Base-by-base conservation (phyloP, 2,797 vertebrate species). In the Pipistrellus nathusii region DNA sequence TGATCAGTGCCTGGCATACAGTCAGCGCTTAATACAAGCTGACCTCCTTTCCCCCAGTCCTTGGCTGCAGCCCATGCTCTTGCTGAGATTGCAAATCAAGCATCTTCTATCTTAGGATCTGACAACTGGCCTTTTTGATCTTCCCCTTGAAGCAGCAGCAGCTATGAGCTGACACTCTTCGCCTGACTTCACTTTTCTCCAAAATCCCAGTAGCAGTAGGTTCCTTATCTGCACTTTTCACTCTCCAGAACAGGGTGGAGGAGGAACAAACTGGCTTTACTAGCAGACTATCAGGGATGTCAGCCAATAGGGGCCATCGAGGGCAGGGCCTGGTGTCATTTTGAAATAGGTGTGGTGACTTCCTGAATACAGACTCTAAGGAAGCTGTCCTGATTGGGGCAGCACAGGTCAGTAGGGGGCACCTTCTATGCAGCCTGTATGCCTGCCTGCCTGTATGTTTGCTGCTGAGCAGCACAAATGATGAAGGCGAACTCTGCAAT, bases 111-210 rank as follows among this genome's bases (percentile, higher is more conserved):
- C 73, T 73, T 17, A 1, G 55, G 35, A 62, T 53, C 90, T 76
- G 80, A 91, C 21, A 6, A 51, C 1, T 5, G 35, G 94, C 77
- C 85, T 94, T 95, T 95, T 53, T 92, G 95, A 96, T 96, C 95
- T 91, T 72, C 64, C 2, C 86, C 66, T 88, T 64, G 72, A 91
- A 90, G 93, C 5, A 0, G 62, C 10, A 83, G 69, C 87, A 57
- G 84, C 71, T n/a, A n/a, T 59, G 75, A 83, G 80, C 94, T 93
- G 93, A 95, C 93, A 82, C 85, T 48, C 82, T 92, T 93, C 90
- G 91, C 93, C 93, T 93, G 95, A 71, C 57, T 89, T 96, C 90
- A 95, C 94, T 95, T 95, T 92, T 53, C 85, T 96, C 80, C 81
- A 35, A 69, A 93, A 95, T 90, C 93, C 25, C 46, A 35, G 25